These are phyloP conservation scores for Ptilorrhoa leucosticta DNA, from an alignment of 2,113 vertebrate species.

Conservation along the genomic window DNA sequence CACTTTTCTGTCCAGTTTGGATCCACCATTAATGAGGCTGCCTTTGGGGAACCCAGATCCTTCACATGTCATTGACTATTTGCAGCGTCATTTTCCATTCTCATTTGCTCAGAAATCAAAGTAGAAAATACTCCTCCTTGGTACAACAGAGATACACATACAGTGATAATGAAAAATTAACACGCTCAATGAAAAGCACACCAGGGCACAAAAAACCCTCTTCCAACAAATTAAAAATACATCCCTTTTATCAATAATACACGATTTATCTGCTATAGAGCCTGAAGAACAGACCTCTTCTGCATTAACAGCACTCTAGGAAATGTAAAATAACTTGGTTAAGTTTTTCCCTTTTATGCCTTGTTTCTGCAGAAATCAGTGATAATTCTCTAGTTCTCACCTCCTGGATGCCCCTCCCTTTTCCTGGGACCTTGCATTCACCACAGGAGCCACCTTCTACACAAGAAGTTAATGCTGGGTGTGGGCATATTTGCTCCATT, in stretches of 20 bases:
- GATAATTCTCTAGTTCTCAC: not conserved
- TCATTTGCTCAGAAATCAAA: conserved; percentile 18
- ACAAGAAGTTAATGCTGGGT: not conserved
- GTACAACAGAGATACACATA: not conserved
- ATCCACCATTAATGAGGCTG: not conserved
- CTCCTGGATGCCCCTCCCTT: not conserved
- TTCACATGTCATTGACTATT: not conserved
- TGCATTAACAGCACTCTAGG: not conserved
- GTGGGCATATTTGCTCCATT: not conserved
- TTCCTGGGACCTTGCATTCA: not conserved
- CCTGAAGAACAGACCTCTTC: not conserved
- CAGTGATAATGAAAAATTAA: conserved; percentile 23
- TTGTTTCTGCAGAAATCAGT: not conserved
- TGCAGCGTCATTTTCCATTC: not conserved
- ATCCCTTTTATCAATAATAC: conserved; percentile 2
- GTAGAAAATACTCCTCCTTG: not conserved
- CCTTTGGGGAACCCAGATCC: not conserved
- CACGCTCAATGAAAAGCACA: not conserved
- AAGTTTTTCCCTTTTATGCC: not conserved
- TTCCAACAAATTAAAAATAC: not conserved
- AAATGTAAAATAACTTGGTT: not conserved
- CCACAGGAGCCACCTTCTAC: not conserved
- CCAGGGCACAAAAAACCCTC: not conserved
- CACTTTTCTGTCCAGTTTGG: not conserved
- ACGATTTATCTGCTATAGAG: not conserved